phyloP scores from a whole-genome alignment of 2,113 vertebrate species.

The Lanius ludovicianus region DNA sequence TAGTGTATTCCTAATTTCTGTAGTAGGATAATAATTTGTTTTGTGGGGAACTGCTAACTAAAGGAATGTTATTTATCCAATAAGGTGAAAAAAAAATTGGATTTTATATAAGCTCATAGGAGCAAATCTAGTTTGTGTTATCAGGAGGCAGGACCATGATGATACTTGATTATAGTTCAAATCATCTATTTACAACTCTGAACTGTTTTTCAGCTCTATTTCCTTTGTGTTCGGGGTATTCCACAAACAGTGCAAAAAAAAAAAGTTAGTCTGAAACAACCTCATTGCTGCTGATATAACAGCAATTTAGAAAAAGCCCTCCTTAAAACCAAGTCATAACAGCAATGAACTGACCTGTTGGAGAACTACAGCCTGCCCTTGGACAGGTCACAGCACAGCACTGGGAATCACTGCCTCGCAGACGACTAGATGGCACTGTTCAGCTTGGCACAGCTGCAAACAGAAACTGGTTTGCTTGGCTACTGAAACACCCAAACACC shows the following conservation, averaged over 20 bases:
- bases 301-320: background rate
- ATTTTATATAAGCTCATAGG: background rate
- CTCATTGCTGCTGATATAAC: background rate
- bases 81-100: fast-evolving
- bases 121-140: background rate
- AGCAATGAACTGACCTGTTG: background rate
- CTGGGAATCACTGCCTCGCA: fast-evolving
- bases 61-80: background rate
- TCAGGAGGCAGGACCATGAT: background rate
- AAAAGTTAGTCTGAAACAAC: background rate
- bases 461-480: background rate
- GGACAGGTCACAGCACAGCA: background rate
- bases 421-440: slow-evolving; percentile 17
- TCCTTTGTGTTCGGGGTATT: background rate
- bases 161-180: background rate
- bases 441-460: background rate
- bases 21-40: background rate
- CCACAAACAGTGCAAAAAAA: background rate
- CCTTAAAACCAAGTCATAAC: background rate
- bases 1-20: background rate
- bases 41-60: background rate
- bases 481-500: background rate
- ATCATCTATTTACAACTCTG: background rate
- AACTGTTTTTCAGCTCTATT: background rate
- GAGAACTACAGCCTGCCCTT: background rate